phyloP scores from a whole-genome alignment of 2,113 vertebrate species.

The Actenoides lindsayi region DNA sequence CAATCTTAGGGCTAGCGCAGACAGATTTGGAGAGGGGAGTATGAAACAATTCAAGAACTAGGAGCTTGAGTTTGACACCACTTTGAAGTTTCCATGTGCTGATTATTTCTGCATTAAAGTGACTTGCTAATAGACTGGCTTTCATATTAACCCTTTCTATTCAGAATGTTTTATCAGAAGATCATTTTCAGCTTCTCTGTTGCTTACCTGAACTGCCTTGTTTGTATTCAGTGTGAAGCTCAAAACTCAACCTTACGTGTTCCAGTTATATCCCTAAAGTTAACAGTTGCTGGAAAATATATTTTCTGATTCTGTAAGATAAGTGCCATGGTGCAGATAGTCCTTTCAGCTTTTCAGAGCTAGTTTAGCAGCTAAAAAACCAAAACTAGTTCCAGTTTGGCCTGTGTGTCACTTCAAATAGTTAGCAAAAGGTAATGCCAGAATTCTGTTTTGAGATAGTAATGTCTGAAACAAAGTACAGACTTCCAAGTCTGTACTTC shows the following conservation, averaged over 20 bases:
- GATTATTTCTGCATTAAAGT: not conserved
- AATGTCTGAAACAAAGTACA: conserved; percentile 11
- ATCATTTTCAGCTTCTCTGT: not conserved
- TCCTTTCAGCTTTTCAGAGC: not conserved
- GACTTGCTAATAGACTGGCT: not conserved
- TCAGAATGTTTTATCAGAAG: not conserved
- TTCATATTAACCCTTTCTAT: not conserved
- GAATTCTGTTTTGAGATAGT: conserved; percentile 14
- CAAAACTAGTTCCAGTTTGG: not conserved
- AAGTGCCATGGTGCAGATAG: not conserved
- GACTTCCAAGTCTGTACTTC: not conserved
- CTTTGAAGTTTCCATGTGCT: not conserved
- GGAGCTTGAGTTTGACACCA: not conserved
- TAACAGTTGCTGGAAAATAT: not conserved
- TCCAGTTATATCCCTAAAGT: not conserved
- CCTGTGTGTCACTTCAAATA: not conserved
- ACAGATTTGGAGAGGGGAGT: not conserved
- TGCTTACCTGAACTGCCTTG: not conserved
- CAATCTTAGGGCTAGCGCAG: not conserved
- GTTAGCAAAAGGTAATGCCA: not conserved
- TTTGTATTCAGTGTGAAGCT: not conserved
- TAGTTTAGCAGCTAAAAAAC: conserved; percentile 23
- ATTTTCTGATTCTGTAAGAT: not conserved
- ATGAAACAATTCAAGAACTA: not conserved
- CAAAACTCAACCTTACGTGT: not conserved